A percentile compares a stretch with the other conserved stretches of the same genome.
phyloP scores from a whole-genome alignment of 1,140 invertebrate species.

The Cyrtorhinus lividipennis region DNA sequence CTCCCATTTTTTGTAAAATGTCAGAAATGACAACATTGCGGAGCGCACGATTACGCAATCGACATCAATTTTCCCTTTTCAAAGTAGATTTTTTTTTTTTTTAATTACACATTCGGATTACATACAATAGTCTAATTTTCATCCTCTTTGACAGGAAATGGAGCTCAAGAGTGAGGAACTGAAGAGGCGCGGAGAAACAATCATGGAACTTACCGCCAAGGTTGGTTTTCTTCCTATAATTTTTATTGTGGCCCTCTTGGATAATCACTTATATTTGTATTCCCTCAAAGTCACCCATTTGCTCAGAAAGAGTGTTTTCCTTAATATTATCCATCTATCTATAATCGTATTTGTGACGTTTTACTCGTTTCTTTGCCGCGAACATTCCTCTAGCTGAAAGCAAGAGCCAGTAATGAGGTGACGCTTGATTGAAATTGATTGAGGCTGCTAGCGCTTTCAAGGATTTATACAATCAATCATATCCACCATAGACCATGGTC shows the following conservation, averaged over 20 bases:
- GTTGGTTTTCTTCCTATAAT: too few species aligned
- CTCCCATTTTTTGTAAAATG: too few species aligned
- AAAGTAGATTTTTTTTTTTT: too few species aligned
- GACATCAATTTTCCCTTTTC: too few species aligned
- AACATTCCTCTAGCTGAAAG: neutral
- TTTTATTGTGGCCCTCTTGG: neutral
- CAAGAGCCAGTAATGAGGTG: neutral
- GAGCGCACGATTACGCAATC: too few species aligned
- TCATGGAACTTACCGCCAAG: constrained; percentile 65
- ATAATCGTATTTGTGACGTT: neutral
- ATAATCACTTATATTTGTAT: neutral
- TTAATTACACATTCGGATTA: too few species aligned
- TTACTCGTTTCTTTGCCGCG: neutral
- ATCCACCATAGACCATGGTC: too few species aligned
- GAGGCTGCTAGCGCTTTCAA: too few species aligned
- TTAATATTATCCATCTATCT: neutral
- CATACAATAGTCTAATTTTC: too few species aligned
- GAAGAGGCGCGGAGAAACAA: constrained; percentile 58
- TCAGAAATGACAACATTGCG: too few species aligned
- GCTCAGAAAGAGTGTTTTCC: neutral
- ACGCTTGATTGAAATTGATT: too few species aligned
- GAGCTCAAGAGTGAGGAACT: constrained; percentile 66
- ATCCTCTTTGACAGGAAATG: constrained; percentile 39
- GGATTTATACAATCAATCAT: too few species aligned
- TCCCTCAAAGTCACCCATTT: neutral